A percentile compares a stretch with the other conserved stretches of the same genome.
Evolutionary conservation across 2,113 vertebrate species (phyloP).

Genomic region (Poeciliopsis retropinna): DNA sequence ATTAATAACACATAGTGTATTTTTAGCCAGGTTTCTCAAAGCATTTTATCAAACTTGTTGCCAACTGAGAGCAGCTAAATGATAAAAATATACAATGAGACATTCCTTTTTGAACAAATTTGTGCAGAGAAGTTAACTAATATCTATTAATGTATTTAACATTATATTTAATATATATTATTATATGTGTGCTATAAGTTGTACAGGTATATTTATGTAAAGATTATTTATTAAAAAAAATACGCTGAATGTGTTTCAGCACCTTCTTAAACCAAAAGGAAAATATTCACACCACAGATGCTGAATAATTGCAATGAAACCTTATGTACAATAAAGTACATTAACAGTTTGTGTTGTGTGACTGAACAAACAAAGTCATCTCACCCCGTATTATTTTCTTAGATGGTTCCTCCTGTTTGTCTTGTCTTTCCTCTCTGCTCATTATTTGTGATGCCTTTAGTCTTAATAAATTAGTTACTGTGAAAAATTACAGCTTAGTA

Average conservation of each 20-base stretch:
- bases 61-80: slow-evolving; percentile 4
- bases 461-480: background rate
- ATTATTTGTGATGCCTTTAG: background rate
- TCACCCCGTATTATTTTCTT: background rate
- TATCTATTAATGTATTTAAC: background rate
- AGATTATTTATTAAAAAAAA: too few relatives aligned
- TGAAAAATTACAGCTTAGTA: background rate
- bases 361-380: slow-evolving; percentile 16
- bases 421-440: background rate
- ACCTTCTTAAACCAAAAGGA: slow-evolving; percentile 35
- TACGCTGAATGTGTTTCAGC: background rate
- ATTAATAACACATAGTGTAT: slow-evolving; percentile 51
- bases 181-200: background rate
- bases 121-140: background rate
- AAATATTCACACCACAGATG: slow-evolving; percentile 50
- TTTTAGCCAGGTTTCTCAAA: slow-evolving; percentile 38
- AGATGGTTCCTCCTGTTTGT: background rate
- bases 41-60: slow-evolving; percentile 1
- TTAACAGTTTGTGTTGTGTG: slow-evolving; percentile 14
- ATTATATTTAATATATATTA: background rate
- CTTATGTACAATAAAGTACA: slow-evolving; percentile 17
- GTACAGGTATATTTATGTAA: background rate
- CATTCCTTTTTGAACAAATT: too few relatives aligned
- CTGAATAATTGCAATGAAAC: slow-evolving; percentile 21
- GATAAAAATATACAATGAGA: background rate